Conservation (phyloP, 2,888 invertebrate genomes). For the Reticulitermes lucifugus region DNA sequence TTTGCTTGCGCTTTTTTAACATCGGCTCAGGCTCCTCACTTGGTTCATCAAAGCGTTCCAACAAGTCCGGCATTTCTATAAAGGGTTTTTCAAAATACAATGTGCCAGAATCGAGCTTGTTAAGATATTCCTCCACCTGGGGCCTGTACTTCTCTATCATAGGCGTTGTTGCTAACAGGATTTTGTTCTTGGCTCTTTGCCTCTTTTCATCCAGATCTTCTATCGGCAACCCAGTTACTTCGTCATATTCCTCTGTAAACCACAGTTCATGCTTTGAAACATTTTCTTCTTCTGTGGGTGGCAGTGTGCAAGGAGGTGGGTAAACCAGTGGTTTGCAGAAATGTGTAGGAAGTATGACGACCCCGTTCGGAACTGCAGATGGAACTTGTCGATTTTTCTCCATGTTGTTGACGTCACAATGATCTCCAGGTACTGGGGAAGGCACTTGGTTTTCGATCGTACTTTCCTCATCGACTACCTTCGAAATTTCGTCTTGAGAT, state of each 20-base stretch:
- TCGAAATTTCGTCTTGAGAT: background rate
- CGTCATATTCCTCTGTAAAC: background rate
- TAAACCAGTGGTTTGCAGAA: too few relatives aligned
- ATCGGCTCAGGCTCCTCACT: too few relatives aligned
- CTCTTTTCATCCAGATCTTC: background rate
- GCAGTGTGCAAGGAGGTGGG: background rate
- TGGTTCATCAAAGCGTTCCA: too few relatives aligned
- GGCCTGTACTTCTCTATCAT: background rate
- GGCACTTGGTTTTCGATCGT: too few relatives aligned
- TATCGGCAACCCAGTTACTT: background rate
- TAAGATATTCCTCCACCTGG: background rate
- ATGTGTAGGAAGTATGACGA: too few relatives aligned
- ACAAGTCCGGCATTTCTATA: too few relatives aligned
- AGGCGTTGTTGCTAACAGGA: slow-evolving; percentile 28
- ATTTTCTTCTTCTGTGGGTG: background rate
- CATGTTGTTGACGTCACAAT: too few relatives aligned
- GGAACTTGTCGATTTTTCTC: too few relatives aligned
- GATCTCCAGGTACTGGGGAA: too few relatives aligned
- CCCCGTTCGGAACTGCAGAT: too few relatives aligned
- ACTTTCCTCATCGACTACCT: background rate
- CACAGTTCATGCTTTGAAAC: background rate
- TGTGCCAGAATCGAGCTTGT: background rate
- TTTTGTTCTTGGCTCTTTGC: slow-evolving; percentile 28
- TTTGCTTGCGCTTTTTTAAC: too few relatives aligned
- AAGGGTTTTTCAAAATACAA: too few relatives aligned